Evolutionary conservation across 30 jellyfish, hydroid and myxozoan genomes (phyloP).

Genomic region (Nemopilema nomurai): DNA sequence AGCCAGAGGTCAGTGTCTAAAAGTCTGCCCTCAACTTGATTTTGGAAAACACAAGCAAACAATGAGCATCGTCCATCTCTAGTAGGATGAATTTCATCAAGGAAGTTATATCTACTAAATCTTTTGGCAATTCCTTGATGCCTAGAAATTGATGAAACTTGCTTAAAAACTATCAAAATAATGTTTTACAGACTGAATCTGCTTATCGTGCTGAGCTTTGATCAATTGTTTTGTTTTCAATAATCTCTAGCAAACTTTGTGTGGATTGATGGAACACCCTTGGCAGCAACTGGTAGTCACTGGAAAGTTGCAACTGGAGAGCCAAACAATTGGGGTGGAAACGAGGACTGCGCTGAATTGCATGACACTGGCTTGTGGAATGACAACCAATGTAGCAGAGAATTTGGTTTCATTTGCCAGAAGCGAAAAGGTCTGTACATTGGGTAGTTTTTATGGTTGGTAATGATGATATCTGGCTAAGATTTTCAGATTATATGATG

Average conservation of each 20-base stretch:
- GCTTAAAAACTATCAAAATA: too few species aligned
- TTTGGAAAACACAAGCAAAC: too few species aligned
- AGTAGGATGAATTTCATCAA: too few species aligned
- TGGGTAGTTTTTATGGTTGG: not conserved
- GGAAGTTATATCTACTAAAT: too few species aligned
- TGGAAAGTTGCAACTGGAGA: conserved; percentile 67
- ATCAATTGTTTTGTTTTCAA: too few species aligned
- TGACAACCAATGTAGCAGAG: conserved; percentile 80
- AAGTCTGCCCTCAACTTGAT: too few species aligned
- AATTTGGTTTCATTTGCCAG: conserved; percentile 89
- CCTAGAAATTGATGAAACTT: too few species aligned
- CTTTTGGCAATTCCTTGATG: too few species aligned
- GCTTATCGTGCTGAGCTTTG: too few species aligned
- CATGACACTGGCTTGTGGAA: conserved; percentile 86
- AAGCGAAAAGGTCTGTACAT: conserved; percentile 41
- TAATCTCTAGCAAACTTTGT: conserved; percentile 41
- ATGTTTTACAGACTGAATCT: too few species aligned
- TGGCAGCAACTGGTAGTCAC: conserved; percentile 57
- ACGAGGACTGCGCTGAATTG: conserved; percentile 88
- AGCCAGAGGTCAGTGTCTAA: too few species aligned
- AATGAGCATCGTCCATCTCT: too few species aligned
- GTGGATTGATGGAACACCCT: conserved; percentile 81
- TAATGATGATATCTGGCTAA: not conserved
- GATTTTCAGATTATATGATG: not conserved
- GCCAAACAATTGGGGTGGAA: conserved; percentile 89